Conservation (phyloP, 2,888 invertebrate genomes). For the Drosophila maculinotata region DNA sequence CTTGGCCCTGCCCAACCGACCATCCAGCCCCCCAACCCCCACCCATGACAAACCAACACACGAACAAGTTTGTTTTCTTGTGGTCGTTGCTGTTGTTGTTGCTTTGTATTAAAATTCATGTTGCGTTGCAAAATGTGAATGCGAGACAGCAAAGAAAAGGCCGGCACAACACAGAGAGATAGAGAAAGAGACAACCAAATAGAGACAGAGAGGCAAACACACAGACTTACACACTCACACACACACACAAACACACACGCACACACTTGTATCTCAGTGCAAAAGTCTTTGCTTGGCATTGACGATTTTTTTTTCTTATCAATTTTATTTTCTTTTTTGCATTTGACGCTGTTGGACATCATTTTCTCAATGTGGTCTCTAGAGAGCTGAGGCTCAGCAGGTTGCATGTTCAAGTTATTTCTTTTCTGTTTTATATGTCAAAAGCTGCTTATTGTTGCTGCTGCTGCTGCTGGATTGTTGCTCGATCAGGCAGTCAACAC, state of each 20-base stretch:
- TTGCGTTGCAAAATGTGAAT: constrained; percentile 58
- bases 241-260: background rate
- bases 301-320: constrained; percentile 17
- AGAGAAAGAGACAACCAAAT: constrained; percentile 18
- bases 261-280: constrained; percentile 11
- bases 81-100: constrained; percentile 31
- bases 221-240: background rate
- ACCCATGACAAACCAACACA: constrained; percentile 15
- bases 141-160: constrained; percentile 32
- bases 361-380: constrained; percentile 16
- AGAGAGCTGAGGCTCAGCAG: constrained; percentile 33
- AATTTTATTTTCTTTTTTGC: constrained; percentile 8
- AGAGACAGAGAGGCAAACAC: background rate
- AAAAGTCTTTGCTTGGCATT: constrained; percentile 38
- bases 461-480: constrained; percentile 25
- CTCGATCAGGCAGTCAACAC: constrained; percentile 48
- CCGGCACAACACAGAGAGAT: constrained; percentile 21
- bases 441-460: constrained; percentile 38
- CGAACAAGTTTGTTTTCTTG: constrained; percentile 48
- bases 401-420: constrained; percentile 23
- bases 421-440: constrained; percentile 10
- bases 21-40: constrained; percentile 14
- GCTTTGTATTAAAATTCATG: constrained; percentile 60
- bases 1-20: constrained; percentile 45
- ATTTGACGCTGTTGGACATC: constrained; percentile 22